phyloP scores from a whole-genome alignment of 2,797 vertebrate genomes.

The Taenioides sp. region DNA sequence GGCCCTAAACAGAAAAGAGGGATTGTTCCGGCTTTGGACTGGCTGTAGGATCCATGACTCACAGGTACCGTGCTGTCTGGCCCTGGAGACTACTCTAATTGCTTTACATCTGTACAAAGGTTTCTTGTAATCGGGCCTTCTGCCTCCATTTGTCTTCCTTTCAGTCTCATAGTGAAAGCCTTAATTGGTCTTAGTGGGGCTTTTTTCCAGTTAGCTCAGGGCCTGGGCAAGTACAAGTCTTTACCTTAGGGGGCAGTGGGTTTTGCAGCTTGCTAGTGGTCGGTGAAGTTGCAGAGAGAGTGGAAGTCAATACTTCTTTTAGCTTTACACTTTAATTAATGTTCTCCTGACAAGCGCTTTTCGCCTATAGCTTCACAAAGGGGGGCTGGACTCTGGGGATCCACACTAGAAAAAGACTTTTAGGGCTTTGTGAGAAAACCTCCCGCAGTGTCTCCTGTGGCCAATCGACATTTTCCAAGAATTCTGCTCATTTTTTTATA shows the following conservation, averaged over 20 bases:
- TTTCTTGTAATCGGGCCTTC: constrained; percentile 98
- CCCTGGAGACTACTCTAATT: constrained; percentile 96
- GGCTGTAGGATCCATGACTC: constrained; percentile 90
- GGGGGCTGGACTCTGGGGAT: constrained; percentile 78
- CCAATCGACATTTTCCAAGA: constrained; percentile 84
- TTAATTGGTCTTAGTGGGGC: constrained; percentile 99
- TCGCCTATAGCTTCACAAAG: constrained; percentile 69
- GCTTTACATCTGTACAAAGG: constrained; percentile 99
- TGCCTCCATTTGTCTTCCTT: constrained; percentile 99
- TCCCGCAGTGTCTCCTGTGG: constrained; percentile 69
- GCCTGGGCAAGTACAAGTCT: constrained; percentile 81
- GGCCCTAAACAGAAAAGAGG: constrained; percentile 88
- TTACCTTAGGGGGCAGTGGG: constrained; percentile 77
- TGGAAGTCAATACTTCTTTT: constrained; percentile 91
- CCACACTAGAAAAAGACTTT: constrained; percentile 76
- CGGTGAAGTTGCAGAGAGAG: constrained; percentile 68
- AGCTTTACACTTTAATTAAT: constrained; percentile 97
- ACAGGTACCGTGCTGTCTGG: constrained; percentile 85
- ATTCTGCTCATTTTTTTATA: constrained; percentile 71
- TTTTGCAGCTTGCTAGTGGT: constrained; percentile 63
- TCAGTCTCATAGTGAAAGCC: constrained; percentile 93
- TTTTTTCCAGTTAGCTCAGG: constrained; percentile 89
- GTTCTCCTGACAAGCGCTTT: constrained; percentile 84
- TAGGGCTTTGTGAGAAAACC: constrained; percentile 79
- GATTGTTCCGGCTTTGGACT: constrained; percentile 92